Base-by-base conservation (phyloP, 2,888 invertebrate species). In the Nomada goodeniana region DNA sequence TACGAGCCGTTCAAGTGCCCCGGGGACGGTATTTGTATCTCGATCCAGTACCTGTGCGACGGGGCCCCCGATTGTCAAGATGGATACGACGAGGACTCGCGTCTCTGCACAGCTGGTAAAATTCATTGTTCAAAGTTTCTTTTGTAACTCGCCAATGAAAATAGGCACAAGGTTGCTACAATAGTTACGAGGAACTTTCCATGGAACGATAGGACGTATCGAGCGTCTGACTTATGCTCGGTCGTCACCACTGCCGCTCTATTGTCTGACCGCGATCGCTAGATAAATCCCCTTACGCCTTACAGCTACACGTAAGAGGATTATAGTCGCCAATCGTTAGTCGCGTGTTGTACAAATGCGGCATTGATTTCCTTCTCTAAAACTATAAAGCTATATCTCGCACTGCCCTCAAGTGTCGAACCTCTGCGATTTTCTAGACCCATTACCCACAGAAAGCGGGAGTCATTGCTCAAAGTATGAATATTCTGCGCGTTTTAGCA, bases 1-100 rank as follows among this genome's bases (percentile, higher is more conserved):
- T 98, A 98, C 94, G 98, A 98, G 94, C 99, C 98, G 53, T 99
- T 99, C 95, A 98, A 98, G 94, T 99, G 99, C 93, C 99, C 98
- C 0, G 98, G 98, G 83, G 98, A 98, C 92, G 97, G 97, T 50
- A 97, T 97, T 94, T 99, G 98, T 95, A 98, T 99, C 94, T 98
- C 98, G 86, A 98, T 99, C 94, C 98, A 98, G 94, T 98, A 99
- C 94, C 95, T 98, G 69, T 99, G 98, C 94, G 98, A 99, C 93
- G 98, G 98, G 23, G 97, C 97, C 11, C 98, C 98, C 0, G 98
- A 98, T 94, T 99, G 98, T 94, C 96, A 97, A 68, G 98, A 98
- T 91, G 98, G 98, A 3, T 99, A 99, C 92, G 99, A 99, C 91
- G 99, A 99, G 94, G 98, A 99, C 94, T 97, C 98, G 88, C 96